Evolutionary conservation across 2,797 vertebrate species (phyloP), one percentile per base, ranked within the genome.

Genomic region (Danio aesculapii): DNA sequence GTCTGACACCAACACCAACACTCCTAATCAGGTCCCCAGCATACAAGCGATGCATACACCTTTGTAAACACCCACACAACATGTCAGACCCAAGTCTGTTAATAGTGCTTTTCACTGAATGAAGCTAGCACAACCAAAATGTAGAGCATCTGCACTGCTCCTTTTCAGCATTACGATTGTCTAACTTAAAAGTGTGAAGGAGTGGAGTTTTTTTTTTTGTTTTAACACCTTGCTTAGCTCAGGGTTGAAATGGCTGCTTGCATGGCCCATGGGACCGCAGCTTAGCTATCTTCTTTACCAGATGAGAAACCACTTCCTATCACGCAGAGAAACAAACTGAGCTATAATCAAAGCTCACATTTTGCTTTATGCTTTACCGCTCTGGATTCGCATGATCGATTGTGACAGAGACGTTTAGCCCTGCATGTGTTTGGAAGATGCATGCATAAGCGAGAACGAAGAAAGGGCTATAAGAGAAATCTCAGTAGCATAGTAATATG

Each of bases 261-360:
- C 83, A 83, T 91, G 87, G 90, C 88, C 84, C 88, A 83, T 89
- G 74, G 90, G 82, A 92, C 89, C 91, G 88, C 90, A 93, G 90
- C 89, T 89, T 88, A 89, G 87, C 75, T 87, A 91, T 89, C 79
- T 92, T 86, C 89, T 83, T 88, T 91, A 89, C 64, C 81, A 88
- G 90, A 87, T 83, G 86, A 87, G 83, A 94, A 92, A 91, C 92
- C 93, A 94, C 93, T 93, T 95, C 93, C 92, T 94, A 89, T 87
- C 86, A 81, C 83, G 14, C 80, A 81, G 53, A 88, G 84, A 87
- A 79, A 79, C 78, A 69, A 83, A 88, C 86, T 84, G 85, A 87
- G 64, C 88, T 89, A 86, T 83, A 87, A 87, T 84, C 85, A 88
- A 87, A 91, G 85, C 89, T 90, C 86, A 86, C 84, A 86, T 90